Evolutionary conservation across 2,888 invertebrate genomes (phyloP).

Genomic region (Maniola hyperantus): DNA sequence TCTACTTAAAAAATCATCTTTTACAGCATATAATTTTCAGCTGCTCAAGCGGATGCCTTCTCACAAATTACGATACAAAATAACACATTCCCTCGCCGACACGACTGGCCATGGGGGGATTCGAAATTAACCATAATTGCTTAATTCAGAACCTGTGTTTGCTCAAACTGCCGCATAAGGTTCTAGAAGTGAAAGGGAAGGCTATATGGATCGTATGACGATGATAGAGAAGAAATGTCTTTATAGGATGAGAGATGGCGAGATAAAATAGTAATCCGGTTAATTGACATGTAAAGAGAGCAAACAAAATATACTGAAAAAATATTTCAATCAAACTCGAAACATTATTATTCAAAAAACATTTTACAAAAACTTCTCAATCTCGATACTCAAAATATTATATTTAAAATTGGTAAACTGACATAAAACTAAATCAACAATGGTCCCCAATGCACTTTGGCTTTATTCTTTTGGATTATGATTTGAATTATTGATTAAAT

Average conservation of each 20-base stretch:
- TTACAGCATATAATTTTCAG: slow-evolving; percentile 75
- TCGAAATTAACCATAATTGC: slow-evolving; percentile 82
- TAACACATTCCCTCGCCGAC: slow-evolving; percentile 76
- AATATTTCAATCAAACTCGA: not conserved
- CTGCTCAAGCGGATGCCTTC: slow-evolving; percentile 79
- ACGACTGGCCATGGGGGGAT: slow-evolving; percentile 73
- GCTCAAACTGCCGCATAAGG: slow-evolving; percentile 66
- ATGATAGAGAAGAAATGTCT: slow-evolving; percentile 51
- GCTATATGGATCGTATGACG: slow-evolving; percentile 40
- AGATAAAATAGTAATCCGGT: not conserved
- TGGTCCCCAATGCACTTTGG: no score
- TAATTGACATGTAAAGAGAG: not conserved
- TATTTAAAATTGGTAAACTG: no score
- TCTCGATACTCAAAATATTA: no score
- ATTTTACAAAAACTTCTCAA: not conserved
- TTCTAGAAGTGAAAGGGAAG: slow-evolving; percentile 52
- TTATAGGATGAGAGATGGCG: slow-evolving; percentile 9
- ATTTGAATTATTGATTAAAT: no score
- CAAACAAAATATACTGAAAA: not conserved
- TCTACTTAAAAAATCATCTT: slow-evolving; percentile 60
- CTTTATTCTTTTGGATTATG: no score
- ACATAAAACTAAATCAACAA: no score
- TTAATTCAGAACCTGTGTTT: slow-evolving; percentile 78
- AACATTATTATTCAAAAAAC: not conserved
- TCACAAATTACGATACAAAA: slow-evolving; percentile 81